A percentile compares a stretch with the other conserved stretches of the same genome.
Evolutionary conservation across 2,797 vertebrate genomes (phyloP).

Genomic region (Acipenser transmontanus): DNA sequence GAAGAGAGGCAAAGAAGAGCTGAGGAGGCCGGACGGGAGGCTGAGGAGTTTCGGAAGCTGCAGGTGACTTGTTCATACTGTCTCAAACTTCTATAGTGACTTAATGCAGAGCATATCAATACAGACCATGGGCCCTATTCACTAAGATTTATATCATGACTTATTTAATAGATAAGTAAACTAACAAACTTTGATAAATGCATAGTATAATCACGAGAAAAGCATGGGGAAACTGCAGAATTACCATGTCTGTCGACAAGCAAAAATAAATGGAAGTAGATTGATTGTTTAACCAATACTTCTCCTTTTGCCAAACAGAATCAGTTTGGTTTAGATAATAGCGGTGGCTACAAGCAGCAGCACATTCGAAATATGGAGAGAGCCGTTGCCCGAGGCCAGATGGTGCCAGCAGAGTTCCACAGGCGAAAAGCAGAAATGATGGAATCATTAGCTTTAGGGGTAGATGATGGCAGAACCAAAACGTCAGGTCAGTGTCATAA

Average conservation of each 20-base stretch:
- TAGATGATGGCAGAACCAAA: slow-evolving; percentile 80
- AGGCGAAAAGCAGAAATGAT: slow-evolving; percentile 74
- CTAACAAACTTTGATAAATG: background rate
- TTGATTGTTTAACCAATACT: background rate
- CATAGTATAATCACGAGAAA: too few species aligned
- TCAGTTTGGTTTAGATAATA: slow-evolving; percentile 77
- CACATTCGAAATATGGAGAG: slow-evolving; percentile 74
- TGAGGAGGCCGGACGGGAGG: slow-evolving; percentile 54
- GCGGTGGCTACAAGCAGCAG: slow-evolving; percentile 79
- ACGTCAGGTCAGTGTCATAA: slow-evolving; percentile 64
- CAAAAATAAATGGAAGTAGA: too few species aligned
- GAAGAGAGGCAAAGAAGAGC: slow-evolving; percentile 53
- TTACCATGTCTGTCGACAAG: too few species aligned
- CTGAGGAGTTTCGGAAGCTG: slow-evolving; percentile 70
- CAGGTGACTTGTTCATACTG: slow-evolving; percentile 52
- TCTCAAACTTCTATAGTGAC: background rate
- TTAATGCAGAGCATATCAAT: background rate
- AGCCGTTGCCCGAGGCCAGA: slow-evolving; percentile 70
- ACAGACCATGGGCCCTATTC: background rate
- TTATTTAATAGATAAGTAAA: background rate
- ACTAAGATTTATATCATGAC: too few species aligned
- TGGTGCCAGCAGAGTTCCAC: slow-evolving; percentile 80
- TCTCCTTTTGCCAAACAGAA: slow-evolving; percentile 45
- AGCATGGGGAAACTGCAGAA: background rate
- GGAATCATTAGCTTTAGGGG: slow-evolving; percentile 76